Evolutionary conservation across 1,140 invertebrate genomes (phyloP).

Genomic region (Chrysomallon squamiferum): DNA sequence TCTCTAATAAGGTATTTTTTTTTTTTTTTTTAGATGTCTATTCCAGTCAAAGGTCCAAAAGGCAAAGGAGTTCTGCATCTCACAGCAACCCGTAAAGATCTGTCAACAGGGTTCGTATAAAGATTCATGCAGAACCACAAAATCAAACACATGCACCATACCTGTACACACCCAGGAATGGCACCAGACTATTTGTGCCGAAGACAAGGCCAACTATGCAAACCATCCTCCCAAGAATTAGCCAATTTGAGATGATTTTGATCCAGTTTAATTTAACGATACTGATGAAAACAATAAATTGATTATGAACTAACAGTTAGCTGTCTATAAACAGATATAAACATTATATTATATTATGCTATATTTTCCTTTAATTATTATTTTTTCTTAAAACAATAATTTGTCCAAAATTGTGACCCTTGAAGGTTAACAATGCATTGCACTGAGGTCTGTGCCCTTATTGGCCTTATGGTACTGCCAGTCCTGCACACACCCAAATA

Average conservation of each 20-base stretch:
- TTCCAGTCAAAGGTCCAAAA: conserved; percentile 22
- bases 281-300: too few species aligned
- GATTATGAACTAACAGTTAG: too few species aligned
- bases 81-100: conserved; percentile 8
- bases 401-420: too few species aligned
- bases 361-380: too few species aligned
- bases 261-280: not conserved
- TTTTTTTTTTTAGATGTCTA: conserved; percentile 19
- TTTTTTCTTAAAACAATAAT: too few species aligned
- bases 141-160: not conserved
- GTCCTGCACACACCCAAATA: too few species aligned
- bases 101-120: conserved; percentile 4
- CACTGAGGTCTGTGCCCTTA: too few species aligned
- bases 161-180: not conserved
- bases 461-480: too few species aligned
- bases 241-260: not conserved
- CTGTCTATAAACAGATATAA: too few species aligned
- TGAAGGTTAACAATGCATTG: too few species aligned
- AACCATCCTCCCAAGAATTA: not conserved
- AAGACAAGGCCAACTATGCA: not conserved
- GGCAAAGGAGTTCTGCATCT: conserved; percentile 18
- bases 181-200: not conserved
- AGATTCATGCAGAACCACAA: not conserved
- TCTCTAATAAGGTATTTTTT: too few species aligned
- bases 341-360: too few species aligned